phyloP scores from a whole-genome alignment of 2,888 invertebrate species.

The Drosophila affinis region DNA sequence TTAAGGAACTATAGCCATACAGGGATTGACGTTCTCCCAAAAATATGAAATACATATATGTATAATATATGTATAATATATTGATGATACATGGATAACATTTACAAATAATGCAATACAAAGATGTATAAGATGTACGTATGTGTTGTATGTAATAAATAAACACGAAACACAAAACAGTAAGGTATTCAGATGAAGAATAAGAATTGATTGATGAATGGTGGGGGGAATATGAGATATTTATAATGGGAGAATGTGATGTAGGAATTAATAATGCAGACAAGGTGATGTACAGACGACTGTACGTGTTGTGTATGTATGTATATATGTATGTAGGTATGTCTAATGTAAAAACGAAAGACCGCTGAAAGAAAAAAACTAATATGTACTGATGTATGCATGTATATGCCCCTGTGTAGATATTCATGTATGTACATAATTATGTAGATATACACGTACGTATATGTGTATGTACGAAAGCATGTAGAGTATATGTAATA shows the following conservation, averaged over 20 bases:
- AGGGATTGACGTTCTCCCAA: not conserved
- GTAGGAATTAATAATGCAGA: not conserved
- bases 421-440: conserved; percentile 21
- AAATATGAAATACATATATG: not conserved
- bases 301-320: not conserved
- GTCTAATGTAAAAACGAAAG: not conserved
- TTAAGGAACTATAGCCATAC: not conserved
- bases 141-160: not conserved
- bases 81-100: not conserved
- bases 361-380: conserved; percentile 23
- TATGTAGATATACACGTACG: conserved; percentile 23
- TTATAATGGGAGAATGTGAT: not conserved
- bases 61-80: not conserved
- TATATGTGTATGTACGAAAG: conserved; percentile 19
- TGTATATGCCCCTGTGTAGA: conserved; percentile 42
- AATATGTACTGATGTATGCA: conserved; percentile 51
- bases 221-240: not conserved
- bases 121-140: not conserved
- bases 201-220: too few species aligned
- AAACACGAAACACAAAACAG: not conserved
- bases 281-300: not conserved
- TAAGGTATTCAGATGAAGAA: not conserved
- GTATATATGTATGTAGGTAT: not conserved
- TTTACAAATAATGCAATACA: not conserved
- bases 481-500: not conserved